Conservation (phyloP, 2,113 vertebrate species). For the Coregonus clupeaformis region DNA sequence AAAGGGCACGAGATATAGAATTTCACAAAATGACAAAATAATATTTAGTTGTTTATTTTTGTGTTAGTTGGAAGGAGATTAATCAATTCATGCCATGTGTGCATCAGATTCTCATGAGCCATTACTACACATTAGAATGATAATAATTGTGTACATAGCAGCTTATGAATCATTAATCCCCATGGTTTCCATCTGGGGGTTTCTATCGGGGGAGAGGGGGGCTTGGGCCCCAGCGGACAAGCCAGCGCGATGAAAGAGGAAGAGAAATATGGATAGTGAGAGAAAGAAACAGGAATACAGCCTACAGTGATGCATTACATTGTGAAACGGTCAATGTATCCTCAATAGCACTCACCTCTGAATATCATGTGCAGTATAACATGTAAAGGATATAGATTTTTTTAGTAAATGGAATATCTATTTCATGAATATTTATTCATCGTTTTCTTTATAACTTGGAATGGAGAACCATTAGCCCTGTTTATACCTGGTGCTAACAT, state of each 20-base stretch:
- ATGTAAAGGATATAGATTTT: not conserved
- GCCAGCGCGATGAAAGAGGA: not conserved
- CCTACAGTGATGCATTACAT: not conserved
- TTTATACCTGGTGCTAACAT: no score
- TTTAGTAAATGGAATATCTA: not conserved
- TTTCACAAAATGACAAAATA: not conserved
- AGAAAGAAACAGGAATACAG: not conserved
- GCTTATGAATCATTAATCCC: conserved; percentile 27
- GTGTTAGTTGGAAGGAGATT: not conserved
- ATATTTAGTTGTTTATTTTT: conserved; percentile 7
- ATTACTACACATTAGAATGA: conserved; percentile 4
- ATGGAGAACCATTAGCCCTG: not conserved
- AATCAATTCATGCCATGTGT: not conserved
- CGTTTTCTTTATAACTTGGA: conserved; percentile 28
- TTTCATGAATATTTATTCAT: conserved; percentile 15
- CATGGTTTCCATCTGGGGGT: conserved; percentile 15
- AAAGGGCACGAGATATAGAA: not conserved
- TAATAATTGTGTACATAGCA: conserved; percentile 10
- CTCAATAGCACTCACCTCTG: conserved; percentile 3
- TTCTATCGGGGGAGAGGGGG: not conserved
- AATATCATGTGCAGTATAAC: not conserved
- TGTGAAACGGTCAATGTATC: conserved; percentile 17
- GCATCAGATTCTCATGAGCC: not conserved
- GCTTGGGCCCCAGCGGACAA: not conserved
- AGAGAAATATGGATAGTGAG: not conserved